Conservation (phyloP, 2,113 vertebrate species). For the Stercorarius parasiticus region DNA sequence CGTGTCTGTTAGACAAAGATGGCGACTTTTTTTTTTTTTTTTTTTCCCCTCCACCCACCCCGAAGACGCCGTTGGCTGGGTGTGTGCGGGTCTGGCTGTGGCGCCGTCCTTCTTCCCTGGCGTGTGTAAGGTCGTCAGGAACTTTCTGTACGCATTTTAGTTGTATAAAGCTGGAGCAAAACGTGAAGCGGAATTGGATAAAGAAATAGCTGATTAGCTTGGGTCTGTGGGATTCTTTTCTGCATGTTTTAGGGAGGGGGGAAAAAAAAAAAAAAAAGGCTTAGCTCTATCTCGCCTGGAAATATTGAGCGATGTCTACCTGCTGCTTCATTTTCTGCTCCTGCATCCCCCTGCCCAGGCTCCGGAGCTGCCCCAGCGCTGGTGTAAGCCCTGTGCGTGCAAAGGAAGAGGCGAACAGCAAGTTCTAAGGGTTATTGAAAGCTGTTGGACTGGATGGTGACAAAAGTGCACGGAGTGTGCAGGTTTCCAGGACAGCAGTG, state of each 20-base stretch:
- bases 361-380: too few species aligned
- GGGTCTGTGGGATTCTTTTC: not conserved
- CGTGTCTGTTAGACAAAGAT: not conserved
- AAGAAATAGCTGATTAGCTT: not conserved
- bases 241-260: not conserved
- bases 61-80: not conserved
- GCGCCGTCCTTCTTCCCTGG: not conserved
- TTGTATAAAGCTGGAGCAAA: not conserved
- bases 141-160: too few species aligned
- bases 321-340: not conserved
- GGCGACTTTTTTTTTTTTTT: not conserved
- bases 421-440: not conserved
- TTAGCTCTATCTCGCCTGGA: accelerated
- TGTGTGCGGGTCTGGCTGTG: not conserved
- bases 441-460: not conserved
- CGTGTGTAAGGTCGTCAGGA: not conserved
- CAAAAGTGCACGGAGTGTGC: not conserved
- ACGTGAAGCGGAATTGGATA: not conserved
- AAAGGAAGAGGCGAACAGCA: not conserved
- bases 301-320: not conserved
- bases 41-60: not conserved
- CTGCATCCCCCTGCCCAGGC: not conserved
- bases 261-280: not conserved
- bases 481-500: not conserved
- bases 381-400: not conserved